Base-by-base conservation (phyloP, 2,113 vertebrate species). In the Anarrhichthys ocellatus region DNA sequence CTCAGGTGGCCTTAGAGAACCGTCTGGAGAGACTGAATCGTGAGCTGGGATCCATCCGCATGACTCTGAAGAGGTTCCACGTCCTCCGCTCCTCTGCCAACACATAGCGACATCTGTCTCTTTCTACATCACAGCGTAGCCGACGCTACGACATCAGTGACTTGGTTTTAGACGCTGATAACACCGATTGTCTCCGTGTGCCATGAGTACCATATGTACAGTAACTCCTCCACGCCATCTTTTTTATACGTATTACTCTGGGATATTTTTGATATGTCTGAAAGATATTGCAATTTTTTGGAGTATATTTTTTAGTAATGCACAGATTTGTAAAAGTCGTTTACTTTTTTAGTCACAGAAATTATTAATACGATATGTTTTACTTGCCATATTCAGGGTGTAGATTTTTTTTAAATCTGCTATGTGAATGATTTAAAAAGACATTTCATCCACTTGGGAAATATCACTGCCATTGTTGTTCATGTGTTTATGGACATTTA, bases 41-140 rank as follows among this genome's bases (percentile, higher is more conserved):
- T 8, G 96, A 99, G 66, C 89, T 99, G 90, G 98, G 98, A 14
- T 98, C 95, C 18, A 95, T 99, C 85, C 96, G 98, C 42, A 99
- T 99, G 97, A 99, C 96, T 20, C 93, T 99, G 89, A 99, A 99
- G 93, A 96, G 95, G 87, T 98, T 97, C 81, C 96, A 98, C 27
- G 88, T 99, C 84, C 94, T 99, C 65, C 96, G 96, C 52, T 96
- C 97, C 64, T 99, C 98, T 79, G 95, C 96, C 67, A 97, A 98
- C 86, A 94, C 96, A n/a, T 98, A 94, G 93, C 95, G 87, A 89
- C 50, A 82, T 91, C 90, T 85, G 80, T 82, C 75, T 63, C 34
- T 86, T 48, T 77, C 59, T 76, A 63, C 66, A 79, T 68, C 18
- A 65, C 82, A 50, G 34, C 76, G 40, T 78, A 58, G 74, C 81